Percentiles rank a stretch among this genome's conserved stretches.
Evolutionary conservation across 2,888 invertebrate species (phyloP).

Genomic region (Thymelicus lineola): DNA sequence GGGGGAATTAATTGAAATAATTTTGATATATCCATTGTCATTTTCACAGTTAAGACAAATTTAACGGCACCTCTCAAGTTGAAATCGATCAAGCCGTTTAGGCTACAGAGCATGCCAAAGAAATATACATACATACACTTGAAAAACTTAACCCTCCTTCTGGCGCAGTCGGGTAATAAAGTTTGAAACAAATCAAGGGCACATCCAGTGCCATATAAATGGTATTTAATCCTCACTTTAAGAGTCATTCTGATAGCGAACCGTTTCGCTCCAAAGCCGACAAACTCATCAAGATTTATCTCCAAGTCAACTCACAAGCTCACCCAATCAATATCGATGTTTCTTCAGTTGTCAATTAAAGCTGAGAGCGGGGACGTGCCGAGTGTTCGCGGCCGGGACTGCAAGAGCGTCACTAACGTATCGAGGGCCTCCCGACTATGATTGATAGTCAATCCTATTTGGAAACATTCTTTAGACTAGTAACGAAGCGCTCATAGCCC

Average conservation of each 20-base stretch:
- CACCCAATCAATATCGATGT: constrained; percentile 6
- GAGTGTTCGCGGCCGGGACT: constrained; percentile 2
- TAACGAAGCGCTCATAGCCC: too few relatives aligned
- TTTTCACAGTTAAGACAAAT: too few relatives aligned
- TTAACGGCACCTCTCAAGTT: too few relatives aligned
- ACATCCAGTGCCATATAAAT: too few relatives aligned
- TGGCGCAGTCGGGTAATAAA: too few relatives aligned
- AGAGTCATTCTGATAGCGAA: neutral
- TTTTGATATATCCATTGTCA: too few relatives aligned
- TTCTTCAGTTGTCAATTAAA: constrained; percentile 33
- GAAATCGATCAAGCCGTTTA: too few relatives aligned
- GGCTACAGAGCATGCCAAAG: too few relatives aligned
- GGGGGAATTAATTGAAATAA: too few relatives aligned
- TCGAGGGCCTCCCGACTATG: neutral
- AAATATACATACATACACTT: too few relatives aligned
- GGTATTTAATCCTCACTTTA: neutral
- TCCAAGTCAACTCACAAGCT: constrained; percentile 9
- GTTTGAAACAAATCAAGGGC: too few relatives aligned
- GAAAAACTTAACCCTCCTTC: too few relatives aligned
- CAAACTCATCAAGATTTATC: neutral
- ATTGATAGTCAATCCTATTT: constrained; percentile 7
- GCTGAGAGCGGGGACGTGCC: constrained; percentile 21
- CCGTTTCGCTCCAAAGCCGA: neutral
- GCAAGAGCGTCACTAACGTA: neutral
- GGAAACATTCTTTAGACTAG: neutral